A percentile compares a stretch with the other conserved stretches of the same genome.
Conservation (phyloP, 2,797 vertebrate genomes). For the Benthosema pterotum region DNA sequence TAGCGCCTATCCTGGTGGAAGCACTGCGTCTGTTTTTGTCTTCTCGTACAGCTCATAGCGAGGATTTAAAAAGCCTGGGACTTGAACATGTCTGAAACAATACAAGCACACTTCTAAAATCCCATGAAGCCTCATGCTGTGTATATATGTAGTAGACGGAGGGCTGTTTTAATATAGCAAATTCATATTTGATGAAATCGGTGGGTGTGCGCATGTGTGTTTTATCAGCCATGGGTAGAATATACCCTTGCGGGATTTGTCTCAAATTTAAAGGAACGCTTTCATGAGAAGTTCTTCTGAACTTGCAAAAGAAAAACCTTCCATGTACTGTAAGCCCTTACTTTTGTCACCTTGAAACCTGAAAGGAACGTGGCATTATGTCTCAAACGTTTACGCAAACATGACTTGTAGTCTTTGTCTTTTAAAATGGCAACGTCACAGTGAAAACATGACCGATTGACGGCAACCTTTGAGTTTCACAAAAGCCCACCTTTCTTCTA, state of each 20-base stretch:
- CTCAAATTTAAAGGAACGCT: neutral
- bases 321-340: too few relatives aligned
- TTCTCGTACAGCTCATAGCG: conserved; percentile 58
- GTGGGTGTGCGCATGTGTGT: conserved; percentile 55
- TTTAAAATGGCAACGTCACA: neutral
- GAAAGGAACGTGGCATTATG: too few relatives aligned
- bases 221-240: neutral
- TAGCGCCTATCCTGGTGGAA: conserved; percentile 46
- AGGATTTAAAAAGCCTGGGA: conserved; percentile 65
- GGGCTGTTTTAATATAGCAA: conserved; percentile 57
- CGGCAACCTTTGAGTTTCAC: neutral
- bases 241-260: neutral
- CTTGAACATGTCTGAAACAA: conserved; percentile 62
- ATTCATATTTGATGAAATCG: conserved; percentile 70
- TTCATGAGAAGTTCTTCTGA: too few relatives aligned
- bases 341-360: too few relatives aligned
- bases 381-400: too few relatives aligned
- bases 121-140: conserved; percentile 44
- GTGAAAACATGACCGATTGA: neutral
- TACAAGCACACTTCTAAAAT: conserved; percentile 44
- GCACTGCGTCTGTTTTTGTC: conserved; percentile 50
- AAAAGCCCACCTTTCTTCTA: neutral
- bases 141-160: too few relatives aligned
- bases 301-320: too few relatives aligned
- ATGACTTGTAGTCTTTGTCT: too few relatives aligned